Conservation (phyloP, 2,113 vertebrate species). For the Poeciliopsis retropinna region DNA sequence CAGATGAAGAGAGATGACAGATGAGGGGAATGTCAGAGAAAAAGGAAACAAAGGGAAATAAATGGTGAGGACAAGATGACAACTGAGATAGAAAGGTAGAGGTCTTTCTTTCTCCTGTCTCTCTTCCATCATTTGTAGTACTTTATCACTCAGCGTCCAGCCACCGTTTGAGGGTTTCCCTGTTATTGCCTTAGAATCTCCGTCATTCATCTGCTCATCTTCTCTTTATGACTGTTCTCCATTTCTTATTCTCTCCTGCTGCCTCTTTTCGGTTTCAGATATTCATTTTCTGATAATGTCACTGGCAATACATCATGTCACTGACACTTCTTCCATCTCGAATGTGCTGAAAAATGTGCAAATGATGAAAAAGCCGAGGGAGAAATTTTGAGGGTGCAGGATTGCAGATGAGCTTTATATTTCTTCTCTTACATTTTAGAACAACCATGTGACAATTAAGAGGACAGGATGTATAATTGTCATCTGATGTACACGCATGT, state of each 20-base stretch:
- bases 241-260: not conserved
- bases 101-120: slow-evolving; percentile 34
- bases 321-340: not conserved
- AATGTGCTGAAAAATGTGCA: not conserved
- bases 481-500: not conserved
- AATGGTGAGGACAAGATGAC: slow-evolving; percentile 69
- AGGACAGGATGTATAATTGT: not conserved
- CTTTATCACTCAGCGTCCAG: slow-evolving; percentile 40
- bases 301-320: not conserved
- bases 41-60: slow-evolving; percentile 44
- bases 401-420: not conserved
- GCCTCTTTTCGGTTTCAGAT: not conserved
- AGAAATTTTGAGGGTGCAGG: not conserved
- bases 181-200: not conserved
- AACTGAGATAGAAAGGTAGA: slow-evolving; percentile 59
- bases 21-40: slow-evolving; percentile 44
- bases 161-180: slow-evolving; percentile 19
- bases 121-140: slow-evolving; percentile 30
- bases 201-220: not conserved
- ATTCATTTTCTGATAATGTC: slow-evolving; percentile 8
- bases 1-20: slow-evolving; percentile 63
- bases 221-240: not conserved
- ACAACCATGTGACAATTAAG: not conserved
- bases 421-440: not conserved
- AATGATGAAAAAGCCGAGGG: not conserved